phyloP scores from a whole-genome alignment of 2,113 vertebrate species.

The Xenus cinereus region DNA sequence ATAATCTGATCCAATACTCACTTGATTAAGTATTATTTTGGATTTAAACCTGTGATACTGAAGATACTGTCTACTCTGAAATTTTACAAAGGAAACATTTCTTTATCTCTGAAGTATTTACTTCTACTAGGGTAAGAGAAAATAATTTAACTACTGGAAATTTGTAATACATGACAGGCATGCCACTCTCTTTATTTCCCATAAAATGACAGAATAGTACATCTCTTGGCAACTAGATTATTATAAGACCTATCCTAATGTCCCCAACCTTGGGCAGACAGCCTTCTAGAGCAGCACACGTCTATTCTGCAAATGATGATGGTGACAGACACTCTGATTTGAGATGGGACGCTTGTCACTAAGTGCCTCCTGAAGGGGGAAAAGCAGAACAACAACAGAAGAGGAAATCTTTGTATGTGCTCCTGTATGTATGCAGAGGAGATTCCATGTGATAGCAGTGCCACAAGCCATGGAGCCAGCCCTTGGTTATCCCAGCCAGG shows the following conservation, averaged over 20 bases:
- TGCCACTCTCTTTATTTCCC: not conserved
- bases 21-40: not conserved
- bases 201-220: not conserved
- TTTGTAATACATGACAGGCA: not conserved
- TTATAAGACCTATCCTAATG: not conserved
- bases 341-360: not conserved
- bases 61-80: not conserved
- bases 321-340: not conserved
- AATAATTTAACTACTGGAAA: not conserved
- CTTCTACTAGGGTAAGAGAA: not conserved
- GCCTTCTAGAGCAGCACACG: not conserved
- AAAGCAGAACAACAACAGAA: not conserved
- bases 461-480: not conserved
- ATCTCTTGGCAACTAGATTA: not conserved
- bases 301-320: not conserved
- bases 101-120: not conserved
- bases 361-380: not conserved
- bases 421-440: accelerated
- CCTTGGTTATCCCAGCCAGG: not conserved
- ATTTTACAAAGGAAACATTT: not conserved
- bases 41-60: not conserved
- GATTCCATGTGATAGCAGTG: not conserved
- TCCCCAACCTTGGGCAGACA: not conserved
- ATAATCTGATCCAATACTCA: not conserved
- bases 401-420: not conserved